A percentile compares a stretch with the other conserved stretches of the same genome.
Evolutionary conservation across 1,140 invertebrate species (phyloP).

Genomic region (Papilio dardanus): DNA sequence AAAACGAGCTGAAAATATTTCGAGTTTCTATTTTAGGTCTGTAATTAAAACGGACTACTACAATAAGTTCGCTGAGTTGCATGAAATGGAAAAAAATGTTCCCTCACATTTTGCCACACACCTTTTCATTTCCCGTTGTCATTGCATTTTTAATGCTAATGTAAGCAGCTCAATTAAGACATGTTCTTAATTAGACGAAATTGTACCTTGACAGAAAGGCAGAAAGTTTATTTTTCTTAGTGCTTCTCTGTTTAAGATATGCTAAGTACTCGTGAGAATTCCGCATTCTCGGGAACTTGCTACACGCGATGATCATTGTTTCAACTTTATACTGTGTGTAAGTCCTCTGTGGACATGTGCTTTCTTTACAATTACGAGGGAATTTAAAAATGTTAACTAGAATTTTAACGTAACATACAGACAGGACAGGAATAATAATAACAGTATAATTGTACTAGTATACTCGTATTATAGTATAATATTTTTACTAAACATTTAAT

Average conservation of each 20-base stretch:
- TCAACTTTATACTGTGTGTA: neutral
- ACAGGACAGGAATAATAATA: neutral
- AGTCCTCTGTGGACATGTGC: neutral
- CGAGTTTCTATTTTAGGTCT: slow-evolving; percentile 2
- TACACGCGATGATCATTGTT: slow-evolving; percentile 21
- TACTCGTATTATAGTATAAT: no score
- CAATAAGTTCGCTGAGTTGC: neutral
- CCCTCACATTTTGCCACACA: slow-evolving; percentile 10
- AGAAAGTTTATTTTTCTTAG: slow-evolving; percentile 19
- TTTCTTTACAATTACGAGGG: neutral
- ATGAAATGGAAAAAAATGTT: neutral
- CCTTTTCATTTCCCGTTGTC: slow-evolving; percentile 17
- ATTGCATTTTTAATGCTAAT: slow-evolving; percentile 24
- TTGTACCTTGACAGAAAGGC: neutral
- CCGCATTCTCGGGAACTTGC: slow-evolving; percentile 1
- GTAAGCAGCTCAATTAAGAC: slow-evolving; percentile 20
- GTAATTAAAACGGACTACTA: slow-evolving; percentile 1
- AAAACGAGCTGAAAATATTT: neutral
- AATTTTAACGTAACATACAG: neutral
- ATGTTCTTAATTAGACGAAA: neutral
- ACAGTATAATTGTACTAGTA: neutral
- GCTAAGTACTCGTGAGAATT: slow-evolving; percentile 16
- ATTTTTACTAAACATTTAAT: no score
- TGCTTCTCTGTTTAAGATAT: neutral
- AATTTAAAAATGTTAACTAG: slow-evolving; percentile 1